Conservation (phyloP, 1,140 invertebrate species). For the Carcinoscorpius rotundicauda region DNA sequence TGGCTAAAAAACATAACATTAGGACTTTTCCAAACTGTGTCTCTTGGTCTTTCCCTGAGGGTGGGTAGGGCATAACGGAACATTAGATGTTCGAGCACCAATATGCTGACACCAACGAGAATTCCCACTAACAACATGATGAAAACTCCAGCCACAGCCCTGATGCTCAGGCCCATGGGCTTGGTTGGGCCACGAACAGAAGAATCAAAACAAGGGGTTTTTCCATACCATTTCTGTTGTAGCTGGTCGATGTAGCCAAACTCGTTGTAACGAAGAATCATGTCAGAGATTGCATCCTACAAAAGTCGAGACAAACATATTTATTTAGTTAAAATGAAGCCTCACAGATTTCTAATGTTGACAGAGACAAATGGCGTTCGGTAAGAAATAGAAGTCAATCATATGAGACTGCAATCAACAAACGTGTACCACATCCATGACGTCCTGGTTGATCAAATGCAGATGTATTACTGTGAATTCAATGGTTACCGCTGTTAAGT, state of each 20-base stretch:
- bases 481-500: too few species aligned
- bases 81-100: conserved; percentile 74
- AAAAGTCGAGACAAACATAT: conserved; percentile 1
- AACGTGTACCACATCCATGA: too few species aligned
- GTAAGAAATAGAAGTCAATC: too few species aligned
- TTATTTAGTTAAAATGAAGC: too few species aligned
- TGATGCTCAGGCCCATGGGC: conserved; percentile 61
- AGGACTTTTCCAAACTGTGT: conserved; percentile 74
- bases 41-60: conserved; percentile 64
- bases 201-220: conserved; percentile 53
- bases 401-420: too few species aligned
- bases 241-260: conserved; percentile 79
- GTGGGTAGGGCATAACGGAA: conserved; percentile 77
- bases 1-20: conserved; percentile 95
- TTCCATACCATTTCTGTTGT: conserved; percentile 75
- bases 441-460: too few species aligned
- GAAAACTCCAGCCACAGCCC: conserved; percentile 59
- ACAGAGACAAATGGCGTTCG: too few species aligned
- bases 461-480: too few species aligned
- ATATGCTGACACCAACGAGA: conserved; percentile 61
- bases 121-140: conserved; percentile 71
- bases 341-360: too few species aligned
- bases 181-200: conserved; percentile 35
- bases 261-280: conserved; percentile 72
- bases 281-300: conserved; percentile 63